These are phyloP conservation scores for Sialia sialis DNA, from an alignment of 2,113 vertebrate genomes.

Conservation along the genomic window DNA sequence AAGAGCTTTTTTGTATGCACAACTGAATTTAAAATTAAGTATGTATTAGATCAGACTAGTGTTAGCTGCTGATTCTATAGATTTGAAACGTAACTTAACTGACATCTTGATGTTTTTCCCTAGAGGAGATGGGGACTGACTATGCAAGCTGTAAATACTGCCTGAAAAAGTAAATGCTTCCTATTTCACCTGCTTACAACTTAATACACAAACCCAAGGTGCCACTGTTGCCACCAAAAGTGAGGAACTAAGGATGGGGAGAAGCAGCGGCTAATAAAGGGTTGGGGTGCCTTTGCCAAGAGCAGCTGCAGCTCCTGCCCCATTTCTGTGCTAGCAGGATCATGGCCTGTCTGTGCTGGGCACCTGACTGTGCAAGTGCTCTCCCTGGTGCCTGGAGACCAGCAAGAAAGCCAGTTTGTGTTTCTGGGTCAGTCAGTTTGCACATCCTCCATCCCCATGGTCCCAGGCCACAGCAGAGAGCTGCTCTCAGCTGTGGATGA, in stretches of 20 bases:
- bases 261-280: background rate
- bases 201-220: conserved; percentile 28
- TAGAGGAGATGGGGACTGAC: conserved; percentile 64
- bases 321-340: background rate
- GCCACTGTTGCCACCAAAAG: conserved; percentile 26
- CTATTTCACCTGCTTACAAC: conserved; percentile 56
- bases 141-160: conserved; percentile 66
- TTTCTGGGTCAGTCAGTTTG: background rate
- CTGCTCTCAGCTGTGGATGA: background rate
- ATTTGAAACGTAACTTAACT: conserved; percentile 37
- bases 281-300: background rate
- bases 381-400: background rate
- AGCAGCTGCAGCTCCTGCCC: background rate
- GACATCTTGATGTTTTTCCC: conserved; percentile 66
- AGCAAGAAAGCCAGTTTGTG: background rate
- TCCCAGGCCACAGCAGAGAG: background rate
- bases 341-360: background rate
- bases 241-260: background rate
- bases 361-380: background rate
- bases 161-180: conserved; percentile 69
- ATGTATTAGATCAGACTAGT: background rate
- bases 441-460: background rate
- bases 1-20: conserved; percentile 1
- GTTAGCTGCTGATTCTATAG: conserved; percentile 33
- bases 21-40: background rate